A percentile compares a stretch with the other conserved stretches of the same genome.
These are phyloP conservation scores for Platynereis dumerilii DNA, from an alignment of 2,888 invertebrate genomes.

Conservation along the genomic window DNA sequence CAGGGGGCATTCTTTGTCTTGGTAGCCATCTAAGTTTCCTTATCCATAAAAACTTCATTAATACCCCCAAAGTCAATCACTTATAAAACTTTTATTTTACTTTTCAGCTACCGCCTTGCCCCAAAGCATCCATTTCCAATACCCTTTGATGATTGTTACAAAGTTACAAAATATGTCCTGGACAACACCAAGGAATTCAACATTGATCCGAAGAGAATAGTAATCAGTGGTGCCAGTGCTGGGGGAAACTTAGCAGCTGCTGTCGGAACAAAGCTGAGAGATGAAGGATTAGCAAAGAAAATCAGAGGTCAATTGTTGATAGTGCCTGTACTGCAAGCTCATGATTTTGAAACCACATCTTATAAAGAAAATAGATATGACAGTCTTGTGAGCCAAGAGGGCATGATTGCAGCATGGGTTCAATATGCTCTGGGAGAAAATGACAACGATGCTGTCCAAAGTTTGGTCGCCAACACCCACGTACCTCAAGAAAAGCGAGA, in stretches of 20 bases:
- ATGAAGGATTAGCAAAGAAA: not conserved
- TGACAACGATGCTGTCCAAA: not conserved
- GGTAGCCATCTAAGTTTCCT: no score
- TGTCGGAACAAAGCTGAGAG: slow-evolving; percentile 8
- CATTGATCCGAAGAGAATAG: slow-evolving; percentile 18
- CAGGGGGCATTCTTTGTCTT: no score
- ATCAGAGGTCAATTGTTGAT: slow-evolving; percentile 10
- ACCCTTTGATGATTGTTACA: slow-evolving; percentile 22
- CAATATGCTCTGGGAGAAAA: slow-evolving; percentile 9
- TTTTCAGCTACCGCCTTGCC: slow-evolving; percentile 26
- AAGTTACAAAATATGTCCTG: slow-evolving; percentile 15
- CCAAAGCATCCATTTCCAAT: slow-evolving; percentile 21
- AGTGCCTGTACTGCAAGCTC: slow-evolving; percentile 20
- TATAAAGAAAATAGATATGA: slow-evolving; percentile 12
- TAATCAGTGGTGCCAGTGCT: slow-evolving; percentile 23
- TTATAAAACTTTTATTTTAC: no score
- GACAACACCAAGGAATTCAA: slow-evolving; percentile 6
- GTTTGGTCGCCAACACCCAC: slow-evolving; percentile 17
- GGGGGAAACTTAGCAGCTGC: slow-evolving; percentile 28
- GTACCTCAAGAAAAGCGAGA: not conserved
- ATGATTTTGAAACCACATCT: slow-evolving; percentile 20
- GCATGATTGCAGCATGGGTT: slow-evolving; percentile 18
- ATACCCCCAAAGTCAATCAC: no score
- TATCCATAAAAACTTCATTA: no score
- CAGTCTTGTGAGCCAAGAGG: slow-evolving; percentile 2